Conservation (phyloP, 2,797 vertebrate genomes). For the Nyctalus aviator region DNA sequence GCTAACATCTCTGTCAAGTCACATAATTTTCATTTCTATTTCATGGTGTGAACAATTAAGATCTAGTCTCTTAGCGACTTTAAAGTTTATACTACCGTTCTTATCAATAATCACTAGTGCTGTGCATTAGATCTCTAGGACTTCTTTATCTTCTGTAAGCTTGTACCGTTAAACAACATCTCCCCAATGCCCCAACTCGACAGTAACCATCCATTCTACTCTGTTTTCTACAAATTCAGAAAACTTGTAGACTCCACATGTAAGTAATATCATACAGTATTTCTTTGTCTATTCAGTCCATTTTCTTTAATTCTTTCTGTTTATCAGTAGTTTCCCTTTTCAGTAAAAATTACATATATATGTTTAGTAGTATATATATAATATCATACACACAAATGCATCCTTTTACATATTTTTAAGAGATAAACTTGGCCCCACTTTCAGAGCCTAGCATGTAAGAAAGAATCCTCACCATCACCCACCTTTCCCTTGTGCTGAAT, state of each 20-base stretch:
- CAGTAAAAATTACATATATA: not conserved
- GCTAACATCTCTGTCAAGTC: not conserved
- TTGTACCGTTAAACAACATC: not conserved
- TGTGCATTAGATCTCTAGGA: not conserved
- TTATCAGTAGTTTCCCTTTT: slow-evolving; percentile 35
- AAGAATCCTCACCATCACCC: slow-evolving; percentile 48
- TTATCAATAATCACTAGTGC: not conserved
- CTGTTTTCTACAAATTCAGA: not conserved
- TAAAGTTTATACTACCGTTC: not conserved
- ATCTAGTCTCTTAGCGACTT: too few relatives aligned
- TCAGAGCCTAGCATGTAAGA: not conserved
- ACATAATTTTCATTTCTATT: not conserved
- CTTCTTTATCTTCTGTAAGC: not conserved
- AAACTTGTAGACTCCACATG: not conserved
- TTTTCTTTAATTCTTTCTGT: slow-evolving; percentile 23
- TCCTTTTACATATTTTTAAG: not conserved
- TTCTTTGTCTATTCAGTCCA: not conserved
- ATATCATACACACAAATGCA: not conserved
- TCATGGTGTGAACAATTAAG: not conserved
- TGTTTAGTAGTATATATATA: not conserved
- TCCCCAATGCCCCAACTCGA: not conserved
- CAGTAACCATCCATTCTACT: not conserved
- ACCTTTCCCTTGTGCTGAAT: slow-evolving; percentile 93
- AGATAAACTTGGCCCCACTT: not conserved
- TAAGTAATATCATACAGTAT: not conserved